phyloP scores from a whole-genome alignment of 2,888 invertebrate genomes.

The Drosophila crucigera region DNA sequence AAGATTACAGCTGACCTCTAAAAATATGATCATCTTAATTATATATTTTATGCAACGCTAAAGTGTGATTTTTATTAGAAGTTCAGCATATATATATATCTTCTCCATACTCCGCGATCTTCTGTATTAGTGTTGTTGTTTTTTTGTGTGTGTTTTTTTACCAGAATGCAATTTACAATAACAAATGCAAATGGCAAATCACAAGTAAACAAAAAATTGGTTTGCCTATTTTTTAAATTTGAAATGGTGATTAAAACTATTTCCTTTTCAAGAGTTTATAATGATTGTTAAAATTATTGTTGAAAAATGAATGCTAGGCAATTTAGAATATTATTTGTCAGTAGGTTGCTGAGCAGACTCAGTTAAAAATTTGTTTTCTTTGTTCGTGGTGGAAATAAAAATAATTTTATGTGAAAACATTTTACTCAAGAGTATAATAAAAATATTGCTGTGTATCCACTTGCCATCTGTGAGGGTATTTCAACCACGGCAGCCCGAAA shows the following conservation, averaged over 20 bases:
- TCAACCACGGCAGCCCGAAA: background rate
- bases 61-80: background rate
- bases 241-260: background rate
- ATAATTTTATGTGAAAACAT: background rate
- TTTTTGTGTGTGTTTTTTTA: background rate
- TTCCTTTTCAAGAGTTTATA: background rate
- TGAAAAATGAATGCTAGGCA: background rate
- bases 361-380: background rate
- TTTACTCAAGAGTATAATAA: background rate
- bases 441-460: background rate
- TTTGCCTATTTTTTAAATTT: background rate
- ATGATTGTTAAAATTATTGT: background rate
- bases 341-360: background rate
- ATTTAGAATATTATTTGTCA: background rate
- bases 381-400: background rate
- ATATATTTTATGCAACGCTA: fast-evolving
- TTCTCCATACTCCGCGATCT: background rate
- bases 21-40: background rate
- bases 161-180: conserved; percentile 2
- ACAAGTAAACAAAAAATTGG: conserved; percentile 23
- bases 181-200: conserved; percentile 6
- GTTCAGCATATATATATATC: too few relatives aligned
- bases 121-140: background rate
- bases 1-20: background rate
- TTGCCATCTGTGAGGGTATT: background rate